phyloP scores from a whole-genome alignment of 2,113 vertebrate species.

The Hydropotes inermis region DNA sequence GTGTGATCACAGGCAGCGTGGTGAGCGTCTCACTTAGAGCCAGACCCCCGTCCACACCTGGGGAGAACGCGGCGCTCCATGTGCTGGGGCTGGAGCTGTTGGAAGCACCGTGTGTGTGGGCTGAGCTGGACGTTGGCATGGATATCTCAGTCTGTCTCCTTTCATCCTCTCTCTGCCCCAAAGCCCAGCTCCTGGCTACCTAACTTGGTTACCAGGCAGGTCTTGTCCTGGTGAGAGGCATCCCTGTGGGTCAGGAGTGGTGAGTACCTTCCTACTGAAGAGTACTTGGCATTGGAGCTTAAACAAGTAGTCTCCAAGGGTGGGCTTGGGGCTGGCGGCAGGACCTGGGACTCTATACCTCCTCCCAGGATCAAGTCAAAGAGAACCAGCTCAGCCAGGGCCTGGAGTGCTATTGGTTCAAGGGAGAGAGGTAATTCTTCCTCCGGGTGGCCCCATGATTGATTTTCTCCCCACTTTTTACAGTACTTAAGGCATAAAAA shows the following conservation, averaged over 20 bases:
- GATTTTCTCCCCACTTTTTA: neutral
- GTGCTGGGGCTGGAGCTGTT: rapidly evolving
- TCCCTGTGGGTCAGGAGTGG: neutral
- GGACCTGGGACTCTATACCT: neutral
- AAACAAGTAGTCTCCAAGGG: neutral
- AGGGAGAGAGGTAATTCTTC: neutral
- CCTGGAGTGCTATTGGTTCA: neutral
- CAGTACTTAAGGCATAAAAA: neutral
- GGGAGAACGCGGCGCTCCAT: neutral
- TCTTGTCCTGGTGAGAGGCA: neutral
- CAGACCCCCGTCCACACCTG: no score
- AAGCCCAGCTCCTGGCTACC: neutral
- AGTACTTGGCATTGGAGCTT: neutral
- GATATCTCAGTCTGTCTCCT: neutral
- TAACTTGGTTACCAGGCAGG: neutral
- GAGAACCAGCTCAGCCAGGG: neutral
- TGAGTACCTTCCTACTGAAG: neutral
- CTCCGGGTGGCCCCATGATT: neutral
- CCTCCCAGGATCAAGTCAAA: neutral
- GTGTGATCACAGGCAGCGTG: neutral
- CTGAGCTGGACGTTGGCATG: rapidly evolving
- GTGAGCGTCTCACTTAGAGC: no score
- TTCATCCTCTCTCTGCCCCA: neutral
- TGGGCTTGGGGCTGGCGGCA: neutral
- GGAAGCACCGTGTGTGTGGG: neutral